phyloP scores from a whole-genome alignment of 2,888 invertebrate genomes.

The Bimastos eiseni region DNA sequence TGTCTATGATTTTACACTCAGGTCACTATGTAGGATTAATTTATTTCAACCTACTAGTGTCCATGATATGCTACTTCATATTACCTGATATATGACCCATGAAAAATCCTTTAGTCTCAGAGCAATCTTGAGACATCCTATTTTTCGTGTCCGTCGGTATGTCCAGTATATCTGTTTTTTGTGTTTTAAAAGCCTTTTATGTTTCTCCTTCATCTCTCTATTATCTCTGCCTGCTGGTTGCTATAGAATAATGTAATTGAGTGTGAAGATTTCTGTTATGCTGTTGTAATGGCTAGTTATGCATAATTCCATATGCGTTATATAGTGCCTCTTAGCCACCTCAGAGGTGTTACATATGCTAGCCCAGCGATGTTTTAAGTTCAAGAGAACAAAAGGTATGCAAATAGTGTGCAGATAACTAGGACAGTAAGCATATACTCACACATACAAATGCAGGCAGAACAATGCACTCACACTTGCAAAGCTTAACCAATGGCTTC shows the following conservation, averaged over 20 bases:
- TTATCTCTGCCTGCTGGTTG: neutral
- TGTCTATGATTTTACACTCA: no score
- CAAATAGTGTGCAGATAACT: neutral
- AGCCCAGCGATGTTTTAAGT: neutral
- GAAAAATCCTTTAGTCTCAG: no score
- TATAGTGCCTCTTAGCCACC: neutral
- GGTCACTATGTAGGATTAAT: no score
- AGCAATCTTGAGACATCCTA: no score
- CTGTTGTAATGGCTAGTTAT: neutral
- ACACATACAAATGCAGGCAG: no score
- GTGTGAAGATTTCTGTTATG: neutral
- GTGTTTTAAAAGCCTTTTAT: neutral
- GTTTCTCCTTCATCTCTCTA: neutral
- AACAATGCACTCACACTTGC: neutral
- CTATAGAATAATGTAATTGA: neutral
- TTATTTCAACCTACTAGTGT: no score
- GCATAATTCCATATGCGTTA: neutral
- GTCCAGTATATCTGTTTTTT: neutral
- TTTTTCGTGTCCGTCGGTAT: no score
- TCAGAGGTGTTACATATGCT: neutral
- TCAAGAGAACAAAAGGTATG: neutral
- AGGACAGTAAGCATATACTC: neutral
- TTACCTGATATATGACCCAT: no score
- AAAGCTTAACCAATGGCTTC: neutral
- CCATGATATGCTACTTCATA: no score